Base-by-base conservation (phyloP, 2,797 vertebrate genomes). In the Antennarius maculatus region DNA sequence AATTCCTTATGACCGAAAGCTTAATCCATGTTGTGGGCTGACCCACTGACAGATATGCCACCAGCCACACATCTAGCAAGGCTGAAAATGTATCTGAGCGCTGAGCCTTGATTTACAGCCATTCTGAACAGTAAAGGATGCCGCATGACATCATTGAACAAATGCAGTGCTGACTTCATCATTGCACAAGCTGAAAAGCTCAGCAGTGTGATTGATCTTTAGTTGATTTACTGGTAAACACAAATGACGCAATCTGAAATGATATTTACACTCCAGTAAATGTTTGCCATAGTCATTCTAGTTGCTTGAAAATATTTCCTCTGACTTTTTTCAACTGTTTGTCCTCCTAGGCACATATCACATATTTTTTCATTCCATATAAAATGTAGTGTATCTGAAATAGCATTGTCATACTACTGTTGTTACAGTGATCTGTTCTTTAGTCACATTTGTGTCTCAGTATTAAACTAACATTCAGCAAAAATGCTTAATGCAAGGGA, bases 91-190 rank as follows among this genome's bases (percentile, higher is more conserved):
- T n/a, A n/a, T n/a, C n/a, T n/a, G n/a, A n/a, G n/a, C n/a, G n/a
- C 37, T 8, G 6, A 8, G 31, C 31, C 31, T 31, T 31, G 31
- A 31, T 31, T 4, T 31, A 31, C 31, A 31, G 31, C 31, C n/a
- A n/a, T n/a, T 23, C 23, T 23, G 23, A 23, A 23, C 23, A 23
- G 23, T 23, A 23, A 23, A 55, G 2, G 49, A 54, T 39, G 28
- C 4, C 13, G 28, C 29, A 4, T 42, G n/a, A 68, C 47, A 64
- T 27, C 48, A 54, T 48, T 27, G 28, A 6, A 52, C 15, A 62
- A 8, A 69, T 55, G 45, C 47, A 55, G 50, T 7, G 49, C 60
- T 78, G 74, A 74, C 42, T 67, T 68, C 56, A 75, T 56, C 68
- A 71, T 14, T 46, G 50, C n/a, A 43, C 12, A 5, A 8, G 18